These are phyloP conservation scores for Heteromormyrus szaboi DNA, from an alignment of 2,797 vertebrate species.

Conservation along the genomic window DNA sequence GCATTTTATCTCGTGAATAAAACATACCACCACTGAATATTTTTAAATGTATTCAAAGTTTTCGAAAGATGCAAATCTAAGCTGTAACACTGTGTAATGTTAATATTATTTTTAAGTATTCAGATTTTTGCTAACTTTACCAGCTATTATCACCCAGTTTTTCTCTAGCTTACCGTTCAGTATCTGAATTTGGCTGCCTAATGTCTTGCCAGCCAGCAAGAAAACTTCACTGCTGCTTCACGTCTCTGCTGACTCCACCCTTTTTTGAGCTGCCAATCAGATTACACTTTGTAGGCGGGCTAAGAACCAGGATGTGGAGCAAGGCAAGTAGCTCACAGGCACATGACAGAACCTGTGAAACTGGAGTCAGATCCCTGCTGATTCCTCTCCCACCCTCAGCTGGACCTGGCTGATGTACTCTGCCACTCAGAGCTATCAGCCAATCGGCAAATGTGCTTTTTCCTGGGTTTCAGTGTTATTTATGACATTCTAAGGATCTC, in stretches of 20 bases:
- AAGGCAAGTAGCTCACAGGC: not conserved
- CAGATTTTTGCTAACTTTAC: not conserved
- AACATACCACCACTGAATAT: not conserved
- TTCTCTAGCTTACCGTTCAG: not conserved
- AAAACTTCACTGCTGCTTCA: not conserved
- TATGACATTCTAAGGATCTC: not conserved
- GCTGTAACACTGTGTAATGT: not conserved
- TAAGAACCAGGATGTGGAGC: not conserved
- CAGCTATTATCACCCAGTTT: not conserved
- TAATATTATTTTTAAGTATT: slow-evolving; percentile 3
- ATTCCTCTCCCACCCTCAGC: not conserved
- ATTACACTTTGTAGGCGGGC: not conserved
- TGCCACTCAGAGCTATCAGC: not conserved
- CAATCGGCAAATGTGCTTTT: not conserved
- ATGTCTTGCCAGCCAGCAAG: not conserved
- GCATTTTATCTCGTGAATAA: not conserved
- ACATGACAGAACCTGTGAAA: not conserved
- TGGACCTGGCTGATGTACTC: not conserved
- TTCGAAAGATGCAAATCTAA: not conserved
- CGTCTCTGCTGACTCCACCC: not conserved
- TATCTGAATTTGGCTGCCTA: not conserved
- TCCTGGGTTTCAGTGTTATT: not conserved
- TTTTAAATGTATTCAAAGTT: not conserved
- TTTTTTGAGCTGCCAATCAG: not conserved
- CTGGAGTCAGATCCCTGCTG: not conserved